These are phyloP conservation scores for Aphelinus certus DNA, from an alignment of 1,140 invertebrate species.

Conservation along the genomic window DNA sequence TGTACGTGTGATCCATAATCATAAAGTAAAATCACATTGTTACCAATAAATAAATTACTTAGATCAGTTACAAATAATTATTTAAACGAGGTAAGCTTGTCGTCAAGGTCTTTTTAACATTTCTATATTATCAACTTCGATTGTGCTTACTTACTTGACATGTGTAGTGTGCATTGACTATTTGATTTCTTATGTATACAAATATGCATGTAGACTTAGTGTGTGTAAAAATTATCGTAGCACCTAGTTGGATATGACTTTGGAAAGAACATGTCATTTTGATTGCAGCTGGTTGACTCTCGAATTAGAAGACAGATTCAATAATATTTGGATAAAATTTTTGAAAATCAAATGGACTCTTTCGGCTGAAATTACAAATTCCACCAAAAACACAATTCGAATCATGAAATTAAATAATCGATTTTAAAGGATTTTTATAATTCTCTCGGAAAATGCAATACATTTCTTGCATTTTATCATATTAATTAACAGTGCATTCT, in stretches of 20 bases:
- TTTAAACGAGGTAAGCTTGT: conserved; percentile 6
- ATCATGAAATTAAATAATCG: conserved; percentile 9
- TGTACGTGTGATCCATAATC: too few relatives aligned
- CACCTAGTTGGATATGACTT: conserved; percentile 15
- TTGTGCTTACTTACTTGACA: conserved; percentile 21
- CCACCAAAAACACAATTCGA: conserved; percentile 8
- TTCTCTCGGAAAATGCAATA: conserved; percentile 4
- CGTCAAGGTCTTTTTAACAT: conserved; percentile 18
- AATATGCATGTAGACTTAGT: conserved; percentile 16
- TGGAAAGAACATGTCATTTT: neutral
- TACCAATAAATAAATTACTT: too few relatives aligned
- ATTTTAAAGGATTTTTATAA: neutral
- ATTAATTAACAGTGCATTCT: conserved; percentile 30
- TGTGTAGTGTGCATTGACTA: conserved; percentile 3
- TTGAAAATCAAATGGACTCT: too few relatives aligned
- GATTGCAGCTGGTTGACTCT: neutral
- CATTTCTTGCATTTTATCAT: conserved; percentile 1
- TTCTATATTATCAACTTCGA: conserved; percentile 25
- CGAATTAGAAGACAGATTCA: too few relatives aligned
- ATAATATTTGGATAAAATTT: too few relatives aligned
- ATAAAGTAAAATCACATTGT: too few relatives aligned
- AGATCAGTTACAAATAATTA: conserved; percentile 17
- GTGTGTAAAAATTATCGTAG: conserved; percentile 16
- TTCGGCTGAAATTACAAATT: too few relatives aligned
- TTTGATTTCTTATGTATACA: conserved; percentile 23